A percentile compares a stretch with the other conserved stretches of the same genome.
These are phyloP conservation scores for Platycnemis pennipes DNA, from an alignment of 2,888 invertebrate genomes.

Conservation along the genomic window DNA sequence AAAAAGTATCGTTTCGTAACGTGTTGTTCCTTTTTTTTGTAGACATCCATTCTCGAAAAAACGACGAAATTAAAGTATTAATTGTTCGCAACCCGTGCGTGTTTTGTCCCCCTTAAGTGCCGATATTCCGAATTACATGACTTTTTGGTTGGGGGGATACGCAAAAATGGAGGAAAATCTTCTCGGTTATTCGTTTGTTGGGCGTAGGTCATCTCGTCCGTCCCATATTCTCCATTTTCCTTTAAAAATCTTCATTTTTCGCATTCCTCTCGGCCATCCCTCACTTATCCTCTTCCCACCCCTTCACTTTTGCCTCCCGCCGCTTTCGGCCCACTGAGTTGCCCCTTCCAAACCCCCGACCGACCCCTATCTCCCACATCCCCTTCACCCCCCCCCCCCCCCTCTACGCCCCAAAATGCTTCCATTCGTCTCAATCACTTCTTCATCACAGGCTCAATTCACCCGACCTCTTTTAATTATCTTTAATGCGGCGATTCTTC, in stretches of 20 bases:
- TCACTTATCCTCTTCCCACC: background rate
- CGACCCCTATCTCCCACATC: background rate
- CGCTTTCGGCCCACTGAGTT: no score
- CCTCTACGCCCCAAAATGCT: background rate
- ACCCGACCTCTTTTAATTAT: slow-evolving; percentile 58
- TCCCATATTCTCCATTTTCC: background rate
- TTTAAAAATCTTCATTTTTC: background rate
- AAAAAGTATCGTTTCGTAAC: no score
- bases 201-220: background rate
- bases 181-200: background rate
- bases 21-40: no score
- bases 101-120: no score
- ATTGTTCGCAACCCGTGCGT: no score
- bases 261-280: background rate
- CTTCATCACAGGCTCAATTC: slow-evolving; percentile 54
- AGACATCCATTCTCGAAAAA: no score
- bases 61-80: no score
- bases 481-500: slow-evolving; percentile 48
- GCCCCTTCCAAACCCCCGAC: background rate
- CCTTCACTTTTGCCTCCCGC: background rate
- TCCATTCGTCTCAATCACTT: slow-evolving; percentile 44
- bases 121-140: background rate
- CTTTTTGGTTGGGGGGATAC: background rate
- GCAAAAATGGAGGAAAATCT: background rate
- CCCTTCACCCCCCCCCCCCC: background rate